Conservation (phyloP, 2,113 vertebrate genomes). For the Pelmatolapia mariae region DNA sequence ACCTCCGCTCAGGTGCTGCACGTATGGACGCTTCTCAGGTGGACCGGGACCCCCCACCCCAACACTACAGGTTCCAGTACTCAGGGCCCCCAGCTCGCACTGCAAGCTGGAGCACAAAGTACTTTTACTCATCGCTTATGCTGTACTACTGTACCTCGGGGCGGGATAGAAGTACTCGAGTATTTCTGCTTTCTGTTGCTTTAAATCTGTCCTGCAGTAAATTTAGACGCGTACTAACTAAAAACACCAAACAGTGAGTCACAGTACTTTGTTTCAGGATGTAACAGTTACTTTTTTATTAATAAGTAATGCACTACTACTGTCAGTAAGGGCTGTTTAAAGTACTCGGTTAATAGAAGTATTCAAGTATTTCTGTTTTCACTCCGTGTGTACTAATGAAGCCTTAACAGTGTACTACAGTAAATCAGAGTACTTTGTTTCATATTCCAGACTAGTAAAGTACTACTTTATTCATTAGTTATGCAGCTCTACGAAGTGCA, state of each 20-base stretch:
- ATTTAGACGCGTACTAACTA: neutral
- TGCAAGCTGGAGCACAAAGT: neutral
- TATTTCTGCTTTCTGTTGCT: neutral
- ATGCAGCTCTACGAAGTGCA: rapidly evolving
- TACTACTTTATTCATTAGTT: neutral
- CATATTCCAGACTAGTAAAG: neutral
- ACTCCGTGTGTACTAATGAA: neutral
- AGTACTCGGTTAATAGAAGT: neutral
- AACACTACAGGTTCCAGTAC: neutral
- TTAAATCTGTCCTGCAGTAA: neutral
- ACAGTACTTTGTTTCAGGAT: neutral
- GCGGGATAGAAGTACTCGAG: neutral
- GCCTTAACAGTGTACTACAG: neutral
- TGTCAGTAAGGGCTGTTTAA: neutral
- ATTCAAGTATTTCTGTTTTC: neutral
- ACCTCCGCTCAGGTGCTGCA: neutral
- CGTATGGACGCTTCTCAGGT: neutral
- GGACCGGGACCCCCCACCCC: neutral
- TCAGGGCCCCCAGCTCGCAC: neutral
- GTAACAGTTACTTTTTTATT: neutral
- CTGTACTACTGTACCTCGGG: neutral
- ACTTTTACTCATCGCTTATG: neutral
- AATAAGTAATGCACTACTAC: neutral
- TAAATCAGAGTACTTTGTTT: neutral
- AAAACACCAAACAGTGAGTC: neutral